Conservation (phyloP, 2,888 invertebrate species). For the Mesoligia furuncula region DNA sequence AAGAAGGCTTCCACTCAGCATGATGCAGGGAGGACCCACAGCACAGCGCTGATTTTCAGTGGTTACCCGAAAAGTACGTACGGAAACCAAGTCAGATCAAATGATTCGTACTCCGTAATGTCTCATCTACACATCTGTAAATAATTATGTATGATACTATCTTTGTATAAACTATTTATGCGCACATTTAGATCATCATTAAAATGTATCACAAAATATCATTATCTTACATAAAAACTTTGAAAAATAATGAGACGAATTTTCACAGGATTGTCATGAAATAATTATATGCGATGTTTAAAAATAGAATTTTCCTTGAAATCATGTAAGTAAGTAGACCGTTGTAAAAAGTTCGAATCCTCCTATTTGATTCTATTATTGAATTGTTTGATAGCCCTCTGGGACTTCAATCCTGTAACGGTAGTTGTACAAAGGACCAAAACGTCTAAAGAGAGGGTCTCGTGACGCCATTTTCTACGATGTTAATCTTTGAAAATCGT, state of each 20-base stretch:
- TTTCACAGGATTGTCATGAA: constrained; percentile 12
- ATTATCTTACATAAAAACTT: neutral
- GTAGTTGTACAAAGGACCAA: constrained; percentile 20
- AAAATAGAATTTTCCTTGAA: neutral
- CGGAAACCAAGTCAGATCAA: too few species aligned
- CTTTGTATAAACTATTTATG: neutral
- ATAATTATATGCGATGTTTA: neutral
- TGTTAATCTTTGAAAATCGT: constrained; percentile 26
- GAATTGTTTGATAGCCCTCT: constrained; percentile 14
- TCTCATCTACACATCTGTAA: constrained; percentile 17
- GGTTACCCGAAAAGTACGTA: too few species aligned
- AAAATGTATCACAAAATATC: neutral
- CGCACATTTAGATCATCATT: neutral
- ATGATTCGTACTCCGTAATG: neutral
- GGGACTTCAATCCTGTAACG: constrained; percentile 17
- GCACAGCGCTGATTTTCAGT: too few species aligned
- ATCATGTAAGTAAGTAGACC: constrained; percentile 7
- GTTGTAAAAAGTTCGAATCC: neutral
- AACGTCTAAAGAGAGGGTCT: neutral
- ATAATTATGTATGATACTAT: constrained; percentile 6
- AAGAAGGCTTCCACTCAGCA: too few species aligned
- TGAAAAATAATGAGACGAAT: neutral
- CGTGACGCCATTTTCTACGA: constrained; percentile 18
- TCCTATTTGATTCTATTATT: constrained; percentile 17
- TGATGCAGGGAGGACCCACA: too few species aligned